Evolutionary conservation across 2,113 vertebrate species (phyloP).

Genomic region (Semnornis frantzii): DNA sequence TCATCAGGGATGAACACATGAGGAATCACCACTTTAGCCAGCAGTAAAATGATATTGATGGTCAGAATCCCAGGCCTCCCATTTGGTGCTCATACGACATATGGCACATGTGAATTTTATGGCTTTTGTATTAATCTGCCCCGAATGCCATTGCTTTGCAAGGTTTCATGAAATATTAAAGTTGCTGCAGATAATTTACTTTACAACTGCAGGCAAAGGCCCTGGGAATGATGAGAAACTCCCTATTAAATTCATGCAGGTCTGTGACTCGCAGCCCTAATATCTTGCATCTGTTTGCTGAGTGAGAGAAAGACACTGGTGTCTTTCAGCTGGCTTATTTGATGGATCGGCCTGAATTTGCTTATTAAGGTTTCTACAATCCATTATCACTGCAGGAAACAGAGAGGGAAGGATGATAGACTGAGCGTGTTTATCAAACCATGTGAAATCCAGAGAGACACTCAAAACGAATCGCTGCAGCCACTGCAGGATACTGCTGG

Average conservation of each 20-base stretch:
- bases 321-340: constrained; percentile 10
- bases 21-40: constrained; percentile 3
- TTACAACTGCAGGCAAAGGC: constrained; percentile 21
- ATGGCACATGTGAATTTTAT: constrained; percentile 34
- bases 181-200: constrained; percentile 45
- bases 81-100: constrained; percentile 20
- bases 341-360: constrained; percentile 46
- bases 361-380: constrained; percentile 47
- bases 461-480: not conserved
- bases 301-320: not conserved
- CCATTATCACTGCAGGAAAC: constrained; percentile 45
- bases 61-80: not conserved
- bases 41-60: constrained; percentile 26
- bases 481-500: not conserved
- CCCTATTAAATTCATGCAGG: constrained; percentile 3
- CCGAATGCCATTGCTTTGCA: constrained; percentile 28
- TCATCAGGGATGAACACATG: not conserved
- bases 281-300: not conserved
- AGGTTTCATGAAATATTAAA: constrained; percentile 66
- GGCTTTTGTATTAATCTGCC: constrained; percentile 38
- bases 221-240: constrained; percentile 39
- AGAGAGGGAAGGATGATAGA: not conserved
- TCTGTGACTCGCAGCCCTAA: constrained; percentile 4
- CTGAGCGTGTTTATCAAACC: constrained; percentile 36
- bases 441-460: not conserved